Conservation (phyloP, 2,113 vertebrate genomes). For the Copsychus sechellarum region DNA sequence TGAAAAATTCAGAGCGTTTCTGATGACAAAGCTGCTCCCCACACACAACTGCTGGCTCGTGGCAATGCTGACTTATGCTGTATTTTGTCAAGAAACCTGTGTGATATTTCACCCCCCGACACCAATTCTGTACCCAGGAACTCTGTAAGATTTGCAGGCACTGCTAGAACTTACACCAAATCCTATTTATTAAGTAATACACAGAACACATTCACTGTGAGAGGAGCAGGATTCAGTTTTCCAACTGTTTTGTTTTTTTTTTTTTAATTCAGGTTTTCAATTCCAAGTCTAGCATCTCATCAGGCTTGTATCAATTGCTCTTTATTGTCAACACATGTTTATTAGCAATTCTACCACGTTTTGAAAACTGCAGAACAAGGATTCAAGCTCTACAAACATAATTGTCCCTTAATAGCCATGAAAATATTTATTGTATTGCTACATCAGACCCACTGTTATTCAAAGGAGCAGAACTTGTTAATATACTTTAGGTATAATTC, state of each 20-base stretch:
- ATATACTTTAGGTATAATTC: background rate
- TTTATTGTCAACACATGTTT: background rate
- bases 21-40: background rate
- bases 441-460: background rate
- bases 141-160: background rate
- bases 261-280: background rate
- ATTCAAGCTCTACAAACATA: background rate
- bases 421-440: background rate
- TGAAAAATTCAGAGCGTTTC: background rate
- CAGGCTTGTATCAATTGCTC: background rate
- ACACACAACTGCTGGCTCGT: background rate
- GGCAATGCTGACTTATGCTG: background rate
- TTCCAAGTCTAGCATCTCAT: background rate
- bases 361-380: background rate
- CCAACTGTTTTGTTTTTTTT: too few relatives aligned
- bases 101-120: background rate
- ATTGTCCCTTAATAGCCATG: background rate
- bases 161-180: background rate
- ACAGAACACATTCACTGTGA: background rate
- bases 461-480: slow-evolving; percentile 3
- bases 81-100: background rate
- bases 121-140: accelerated
- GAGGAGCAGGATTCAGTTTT: background rate
- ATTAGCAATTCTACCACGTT: background rate
- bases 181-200: background rate